Evolutionary conservation across 37 sponge, comb jelly and placozoan species (phyloP), one percentile per base, ranked within the genome.

Genomic region (Bolinopsis microptera): DNA sequence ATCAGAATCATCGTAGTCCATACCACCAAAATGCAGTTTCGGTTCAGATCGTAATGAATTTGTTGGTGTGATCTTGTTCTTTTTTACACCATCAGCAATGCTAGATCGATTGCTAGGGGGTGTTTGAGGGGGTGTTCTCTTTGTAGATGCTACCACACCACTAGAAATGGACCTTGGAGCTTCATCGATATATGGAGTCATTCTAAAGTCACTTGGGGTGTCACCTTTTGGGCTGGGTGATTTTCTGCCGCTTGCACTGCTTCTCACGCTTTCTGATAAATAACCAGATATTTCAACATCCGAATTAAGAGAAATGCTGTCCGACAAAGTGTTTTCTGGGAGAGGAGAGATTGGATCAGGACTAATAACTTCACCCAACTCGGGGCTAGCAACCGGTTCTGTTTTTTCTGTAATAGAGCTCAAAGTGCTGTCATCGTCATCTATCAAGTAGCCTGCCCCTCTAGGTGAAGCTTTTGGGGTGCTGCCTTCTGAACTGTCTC

Each of bases 401-500:
- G 90, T 86, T 39, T 86, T 86, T 38, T 86, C 90, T 22, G 90
- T 86, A 1, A 86, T 86, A 0, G 90, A 86, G 22, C 90, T 86
- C 26, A 86, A 25, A 28, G 90, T 86, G 61, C 90, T 86, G 27
- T 77, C 80, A 38, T 86, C 90, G n/a, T 86, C 90, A 27, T 86
- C 90, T 9, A 86, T 2, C 13, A 21, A 9, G 26, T 86, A 86
- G 1, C 90, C 90, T 2, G 18, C 48, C 1, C 18, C 90, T 86
- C 90, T 39, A 39, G 90, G 90, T n/a, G 90, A 86, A 24, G 90
- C 90, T 86, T 86, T 86, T 1, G 90, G 90, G 2, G 90, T 86
- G 61, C 90, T 86, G 23, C 48, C 90, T 41, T 86, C 90, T 27
- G 90, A 86, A 41, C 61, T 40, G 36, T 34, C 35, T 25, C 36